Conservation (phyloP, 2,888 invertebrate genomes). For the Hartigia nigra region DNA sequence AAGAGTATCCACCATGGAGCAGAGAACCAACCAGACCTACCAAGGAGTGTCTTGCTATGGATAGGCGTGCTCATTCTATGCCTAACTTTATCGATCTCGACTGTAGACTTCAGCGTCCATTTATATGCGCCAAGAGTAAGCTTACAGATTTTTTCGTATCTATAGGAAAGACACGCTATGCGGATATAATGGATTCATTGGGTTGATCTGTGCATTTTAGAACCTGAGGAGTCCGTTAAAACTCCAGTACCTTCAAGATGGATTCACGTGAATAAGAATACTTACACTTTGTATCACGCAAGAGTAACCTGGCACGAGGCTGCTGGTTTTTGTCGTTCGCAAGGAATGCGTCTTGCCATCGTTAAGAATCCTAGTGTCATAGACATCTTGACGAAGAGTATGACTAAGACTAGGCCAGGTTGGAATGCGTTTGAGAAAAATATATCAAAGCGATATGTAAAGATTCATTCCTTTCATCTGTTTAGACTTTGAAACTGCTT, state of each 20-base stretch:
- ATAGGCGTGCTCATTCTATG: conserved; percentile 67
- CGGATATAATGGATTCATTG: not conserved
- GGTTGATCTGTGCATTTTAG: conserved; percentile 24
- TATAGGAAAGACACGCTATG: not conserved
- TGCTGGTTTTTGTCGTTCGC: conserved; percentile 67
- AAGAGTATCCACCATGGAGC: conserved; percentile 66
- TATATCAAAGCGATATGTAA: not conserved
- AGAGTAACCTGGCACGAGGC: conserved; percentile 68
- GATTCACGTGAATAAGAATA: conserved; percentile 48
- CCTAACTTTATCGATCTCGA: conserved; percentile 71
- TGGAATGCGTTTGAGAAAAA: not conserved
- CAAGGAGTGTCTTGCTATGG: conserved; percentile 67
- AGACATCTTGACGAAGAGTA: conserved; percentile 36
- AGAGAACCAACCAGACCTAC: conserved; percentile 60
- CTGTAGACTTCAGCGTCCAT: conserved; percentile 67
- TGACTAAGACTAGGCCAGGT: conserved; percentile 46
- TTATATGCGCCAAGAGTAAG: conserved; percentile 68
- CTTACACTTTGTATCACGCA: conserved; percentile 67
- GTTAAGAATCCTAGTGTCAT: conserved; percentile 65
- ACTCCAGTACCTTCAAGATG: conserved; percentile 43
- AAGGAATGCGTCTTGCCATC: conserved; percentile 68
- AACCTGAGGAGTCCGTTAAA: conserved; percentile 27
- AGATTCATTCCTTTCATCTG: too few relatives aligned
- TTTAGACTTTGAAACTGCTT: conserved; percentile 67
- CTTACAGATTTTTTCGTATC: conserved; percentile 1